Evolutionary conservation across 1,140 invertebrate species (phyloP).

Genomic region (Rhagoletis pomonella): DNA sequence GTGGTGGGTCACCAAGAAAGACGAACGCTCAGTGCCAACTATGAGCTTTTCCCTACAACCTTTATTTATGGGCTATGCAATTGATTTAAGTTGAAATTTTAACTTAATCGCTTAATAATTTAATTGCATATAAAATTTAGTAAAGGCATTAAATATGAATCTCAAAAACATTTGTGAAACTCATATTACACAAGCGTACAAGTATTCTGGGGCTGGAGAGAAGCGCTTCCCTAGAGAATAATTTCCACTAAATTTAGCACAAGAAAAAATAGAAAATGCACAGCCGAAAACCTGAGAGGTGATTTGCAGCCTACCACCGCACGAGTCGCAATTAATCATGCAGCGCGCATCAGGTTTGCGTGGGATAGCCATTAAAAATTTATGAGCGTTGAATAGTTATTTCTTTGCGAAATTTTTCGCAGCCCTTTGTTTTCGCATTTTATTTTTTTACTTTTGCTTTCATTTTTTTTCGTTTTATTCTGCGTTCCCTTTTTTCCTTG

Average conservation of each 20-base stretch:
- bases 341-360: not conserved
- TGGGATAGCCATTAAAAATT: conserved; percentile 24
- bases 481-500: not conserved
- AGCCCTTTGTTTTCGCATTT: not conserved
- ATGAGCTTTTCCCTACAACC: too few relatives aligned
- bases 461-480: not conserved
- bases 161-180: not conserved
- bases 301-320: not conserved
- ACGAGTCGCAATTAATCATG: conserved; percentile 19
- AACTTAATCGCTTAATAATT: not conserved
- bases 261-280: not conserved
- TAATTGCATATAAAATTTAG: not conserved
- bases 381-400: conserved; percentile 36
- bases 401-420: not conserved
- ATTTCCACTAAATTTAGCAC: not conserved
- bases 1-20: not conserved
- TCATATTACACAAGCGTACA: not conserved
- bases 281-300: not conserved
- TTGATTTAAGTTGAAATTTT: not conserved
- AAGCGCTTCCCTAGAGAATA: not conserved
- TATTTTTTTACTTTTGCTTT: not conserved
- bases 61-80: not conserved
- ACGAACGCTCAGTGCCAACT: too few relatives aligned
- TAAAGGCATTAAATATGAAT: not conserved
- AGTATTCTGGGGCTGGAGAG: not conserved